Evolutionary conservation across 2,888 invertebrate genomes (phyloP).

Genomic region (Allolobophora icterica): DNA sequence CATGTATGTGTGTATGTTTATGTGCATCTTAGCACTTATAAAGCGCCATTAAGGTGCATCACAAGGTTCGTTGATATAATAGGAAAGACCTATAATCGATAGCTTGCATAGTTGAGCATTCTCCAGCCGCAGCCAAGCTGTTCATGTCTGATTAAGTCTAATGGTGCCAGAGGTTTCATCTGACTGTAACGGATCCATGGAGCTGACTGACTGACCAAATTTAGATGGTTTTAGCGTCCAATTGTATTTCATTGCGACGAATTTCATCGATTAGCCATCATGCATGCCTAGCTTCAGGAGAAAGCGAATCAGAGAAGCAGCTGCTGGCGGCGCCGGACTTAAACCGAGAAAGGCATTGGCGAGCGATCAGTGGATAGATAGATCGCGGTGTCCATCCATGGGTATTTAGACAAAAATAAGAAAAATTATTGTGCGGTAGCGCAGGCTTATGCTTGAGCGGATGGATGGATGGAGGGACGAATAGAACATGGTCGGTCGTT

Average conservation of each 20-base stretch:
- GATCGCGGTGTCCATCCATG: background rate
- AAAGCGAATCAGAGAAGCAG: background rate
- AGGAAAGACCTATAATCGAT: too few relatives aligned
- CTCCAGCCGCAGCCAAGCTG: background rate
- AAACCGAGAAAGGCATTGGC: background rate
- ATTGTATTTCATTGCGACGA: conserved; percentile 1
- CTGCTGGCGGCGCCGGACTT: background rate
- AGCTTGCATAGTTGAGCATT: too few relatives aligned
- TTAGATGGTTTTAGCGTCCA: background rate
- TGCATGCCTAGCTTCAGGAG: background rate
- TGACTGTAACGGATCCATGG: conserved; percentile 13
- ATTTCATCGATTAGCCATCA: conserved; percentile 3
- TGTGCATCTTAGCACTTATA: background rate
- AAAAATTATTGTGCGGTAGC: background rate
- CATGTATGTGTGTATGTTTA: background rate
- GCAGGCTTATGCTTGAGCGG: too few relatives aligned
- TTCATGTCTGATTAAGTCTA: background rate
- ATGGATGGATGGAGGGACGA: background rate
- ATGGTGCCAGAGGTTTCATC: background rate
- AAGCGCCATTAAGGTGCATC: background rate
- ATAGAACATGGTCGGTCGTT: background rate
- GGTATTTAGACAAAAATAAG: background rate
- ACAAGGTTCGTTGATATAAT: too few relatives aligned
- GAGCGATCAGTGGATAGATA: background rate
- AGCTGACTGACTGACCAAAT: background rate